Percentiles rank a stretch among this genome's conserved stretches.
phyloP scores from a whole-genome alignment of 2,797 vertebrate genomes.

The Parauchenoglanis ngamensis region DNA sequence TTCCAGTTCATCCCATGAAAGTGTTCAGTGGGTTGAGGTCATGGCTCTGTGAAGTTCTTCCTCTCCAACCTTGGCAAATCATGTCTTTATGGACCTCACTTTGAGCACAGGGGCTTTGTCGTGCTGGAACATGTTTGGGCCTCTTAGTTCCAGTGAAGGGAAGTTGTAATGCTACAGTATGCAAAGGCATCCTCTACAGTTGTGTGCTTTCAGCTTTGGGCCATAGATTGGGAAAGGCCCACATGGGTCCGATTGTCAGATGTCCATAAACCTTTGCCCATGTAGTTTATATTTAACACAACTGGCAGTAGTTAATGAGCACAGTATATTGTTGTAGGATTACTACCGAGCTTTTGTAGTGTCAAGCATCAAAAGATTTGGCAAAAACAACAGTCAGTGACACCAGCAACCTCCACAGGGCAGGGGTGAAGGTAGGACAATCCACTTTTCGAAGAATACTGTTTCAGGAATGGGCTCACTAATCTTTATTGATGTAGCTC shows the following conservation, averaged over 20 bases:
- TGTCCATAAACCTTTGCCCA: neutral
- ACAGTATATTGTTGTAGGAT: no score
- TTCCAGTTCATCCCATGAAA: neutral
- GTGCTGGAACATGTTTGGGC: neutral
- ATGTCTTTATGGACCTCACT: neutral
- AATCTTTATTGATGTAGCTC: no score
- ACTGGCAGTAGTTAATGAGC: no score
- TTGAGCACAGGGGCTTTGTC: neutral
- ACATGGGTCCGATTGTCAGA: neutral
- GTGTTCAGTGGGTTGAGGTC: neutral
- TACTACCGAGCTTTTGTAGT: no score
- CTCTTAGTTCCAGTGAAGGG: neutral
- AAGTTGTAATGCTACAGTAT: neutral
- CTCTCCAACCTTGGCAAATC: neutral
- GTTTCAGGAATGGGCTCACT: no score
- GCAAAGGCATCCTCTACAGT: neutral
- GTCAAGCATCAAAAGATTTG: no score
- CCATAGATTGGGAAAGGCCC: neutral
- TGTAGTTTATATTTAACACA: neutral
- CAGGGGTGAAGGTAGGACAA: no score
- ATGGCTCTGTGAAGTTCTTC: neutral
- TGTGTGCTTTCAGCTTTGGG: neutral
- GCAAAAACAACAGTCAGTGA: no score
- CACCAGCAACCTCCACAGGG: no score
- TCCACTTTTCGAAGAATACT: no score